A percentile compares a stretch with the other conserved stretches of the same genome.
Conservation (phyloP, 2,113 vertebrate species). For the Neopipo cinnamomea region DNA sequence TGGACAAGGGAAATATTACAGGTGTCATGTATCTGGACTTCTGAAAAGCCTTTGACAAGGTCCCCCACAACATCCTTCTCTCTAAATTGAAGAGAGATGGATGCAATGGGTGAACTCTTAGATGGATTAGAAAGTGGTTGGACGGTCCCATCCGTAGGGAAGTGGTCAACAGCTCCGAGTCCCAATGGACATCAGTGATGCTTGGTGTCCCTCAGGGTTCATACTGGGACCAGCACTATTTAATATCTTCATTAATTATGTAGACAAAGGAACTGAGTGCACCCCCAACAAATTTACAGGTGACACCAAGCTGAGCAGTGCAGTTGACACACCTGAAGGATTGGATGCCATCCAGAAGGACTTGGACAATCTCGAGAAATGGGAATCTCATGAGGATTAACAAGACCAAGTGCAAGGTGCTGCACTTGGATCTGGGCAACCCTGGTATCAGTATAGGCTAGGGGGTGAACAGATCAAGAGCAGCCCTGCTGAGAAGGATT, state of each 20-base stretch:
- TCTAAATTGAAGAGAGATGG: background rate
- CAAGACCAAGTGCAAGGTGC: background rate
- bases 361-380: background rate
- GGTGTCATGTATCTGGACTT: background rate
- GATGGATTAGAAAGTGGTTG: background rate
- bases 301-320: background rate
- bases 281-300: background rate
- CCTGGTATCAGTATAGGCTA: background rate
- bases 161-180: background rate
- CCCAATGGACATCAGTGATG: background rate
- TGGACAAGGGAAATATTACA: background rate
- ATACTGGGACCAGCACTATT: background rate
- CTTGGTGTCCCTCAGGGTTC: too few relatives aligned
- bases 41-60: background rate
- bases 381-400: background rate
- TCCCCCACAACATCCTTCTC: background rate
- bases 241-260: background rate
- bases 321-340: background rate
- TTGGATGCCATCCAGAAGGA: fast-evolving
- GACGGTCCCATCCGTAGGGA: fast-evolving
- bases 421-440: background rate
- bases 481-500: background rate
- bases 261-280: background rate
- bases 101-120: background rate
- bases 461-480: background rate